phyloP scores from a whole-genome alignment of 2,888 invertebrate genomes.

The Eristalis tenax region DNA sequence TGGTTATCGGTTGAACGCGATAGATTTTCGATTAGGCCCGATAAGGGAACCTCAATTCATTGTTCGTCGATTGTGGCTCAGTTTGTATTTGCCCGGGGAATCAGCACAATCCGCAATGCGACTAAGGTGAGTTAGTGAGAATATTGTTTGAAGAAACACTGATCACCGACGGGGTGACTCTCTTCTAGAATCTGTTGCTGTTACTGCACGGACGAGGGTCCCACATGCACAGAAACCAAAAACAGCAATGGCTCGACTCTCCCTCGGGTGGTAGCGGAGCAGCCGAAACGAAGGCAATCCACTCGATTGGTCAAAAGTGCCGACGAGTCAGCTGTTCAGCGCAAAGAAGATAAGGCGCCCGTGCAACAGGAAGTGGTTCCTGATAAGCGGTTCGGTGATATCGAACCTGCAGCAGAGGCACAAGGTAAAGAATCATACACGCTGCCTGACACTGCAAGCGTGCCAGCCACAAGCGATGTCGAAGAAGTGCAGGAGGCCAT shows the following conservation, averaged over 20 bases:
- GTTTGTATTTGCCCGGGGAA: background rate
- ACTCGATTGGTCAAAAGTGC: constrained; percentile 10
- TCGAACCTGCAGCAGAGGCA: background rate
- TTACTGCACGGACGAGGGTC: background rate
- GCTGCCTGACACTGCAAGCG: too few species aligned
- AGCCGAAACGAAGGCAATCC: constrained; percentile 31
- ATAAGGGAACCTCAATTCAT: background rate
- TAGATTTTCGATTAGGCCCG: background rate
- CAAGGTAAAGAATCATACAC: too few species aligned
- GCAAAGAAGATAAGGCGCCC: background rate
- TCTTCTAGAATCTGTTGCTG: background rate
- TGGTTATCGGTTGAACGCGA: background rate
- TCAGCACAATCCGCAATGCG: background rate
- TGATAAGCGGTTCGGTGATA: background rate
- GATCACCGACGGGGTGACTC: too few species aligned
- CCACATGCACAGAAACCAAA: background rate
- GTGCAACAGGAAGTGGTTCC: background rate
- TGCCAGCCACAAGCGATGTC: too few species aligned
- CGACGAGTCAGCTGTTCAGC: background rate
- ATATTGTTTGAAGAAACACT: background rate
- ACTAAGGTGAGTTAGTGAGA: background rate
- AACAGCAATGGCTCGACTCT: background rate
- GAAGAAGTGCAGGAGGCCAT: too few species aligned
- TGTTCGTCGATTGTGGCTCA: background rate
- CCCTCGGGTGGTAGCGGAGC: constrained; percentile 7